Evolutionary conservation across 2,113 vertebrate species (phyloP), one percentile per base, ranked within the genome.

Genomic region (Alexandromys fortis): DNA sequence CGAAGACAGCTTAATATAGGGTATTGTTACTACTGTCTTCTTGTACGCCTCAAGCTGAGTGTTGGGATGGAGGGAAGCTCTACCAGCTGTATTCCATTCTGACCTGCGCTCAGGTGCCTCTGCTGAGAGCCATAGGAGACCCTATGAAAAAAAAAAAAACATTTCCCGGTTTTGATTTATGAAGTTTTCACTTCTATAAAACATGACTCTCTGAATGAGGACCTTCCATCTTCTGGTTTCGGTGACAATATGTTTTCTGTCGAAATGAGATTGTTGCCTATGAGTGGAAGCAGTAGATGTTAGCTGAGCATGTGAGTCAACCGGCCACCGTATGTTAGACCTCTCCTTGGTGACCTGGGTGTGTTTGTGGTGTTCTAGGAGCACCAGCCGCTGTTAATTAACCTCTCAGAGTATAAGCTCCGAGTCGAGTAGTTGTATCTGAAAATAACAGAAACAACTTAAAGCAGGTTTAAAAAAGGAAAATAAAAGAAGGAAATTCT

Each of bases 391-490:
- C 72, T 79, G 75, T 90, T 95, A 90, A 76, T 86, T 76, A 72
- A 67, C 42, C 83, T 92, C 70, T 95, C 47, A 85, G 19, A 90
- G 26, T 83, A 2, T 79, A 76, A 58, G 9, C 90, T 93, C 55
- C 58, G 35, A 95, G 73, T 85, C 63, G 83, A 75, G 28, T 30
- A 68, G 68, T 86, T 91, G 45, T 85, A 22, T 21, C 38, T 92
- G 65, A 93, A 97, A 96, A 93, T 76, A 92, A 94, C 9, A 33
- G n/a, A 95, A 92, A 89, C 45, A 92, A 4, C 47, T 86, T 90
- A 47, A 14, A 96, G 86, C 8, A 75, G 67, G 45, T 33, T 73
- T 6, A 70, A 86, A 94, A 49, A 45, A 42, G 63, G n/a, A 78
- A 92, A 7, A 24, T 17, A 26, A 12, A 30, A 21, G 17, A 70